Percentiles rank a stretch among this genome's conserved stretches.
Conservation (phyloP, 2,797 vertebrate genomes). For the Centroberyx gerrardi region DNA sequence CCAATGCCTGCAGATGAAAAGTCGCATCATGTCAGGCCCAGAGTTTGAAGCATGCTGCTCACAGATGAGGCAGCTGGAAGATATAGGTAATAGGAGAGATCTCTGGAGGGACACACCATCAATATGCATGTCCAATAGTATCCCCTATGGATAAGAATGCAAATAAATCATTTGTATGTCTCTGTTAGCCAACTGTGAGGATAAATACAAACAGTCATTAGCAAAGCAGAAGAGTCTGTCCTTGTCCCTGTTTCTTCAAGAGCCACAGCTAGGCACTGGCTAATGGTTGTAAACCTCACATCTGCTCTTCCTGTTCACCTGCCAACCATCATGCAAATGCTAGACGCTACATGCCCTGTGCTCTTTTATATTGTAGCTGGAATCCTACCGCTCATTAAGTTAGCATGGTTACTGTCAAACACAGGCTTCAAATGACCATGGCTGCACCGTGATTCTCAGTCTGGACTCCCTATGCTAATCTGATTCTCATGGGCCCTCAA, state of each 20-base stretch:
- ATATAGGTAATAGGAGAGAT: conserved; percentile 63
- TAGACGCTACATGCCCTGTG: not conserved
- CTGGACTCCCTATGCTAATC: conserved; percentile 57
- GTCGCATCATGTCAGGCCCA: conserved; percentile 64
- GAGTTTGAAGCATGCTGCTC: conserved; percentile 70
- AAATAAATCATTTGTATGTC: conserved; percentile 60
- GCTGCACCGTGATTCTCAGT: conserved; percentile 39
- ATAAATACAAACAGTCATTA: conserved; percentile 63
- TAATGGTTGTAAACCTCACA: conserved; percentile 43
- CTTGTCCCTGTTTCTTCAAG: conserved; percentile 22
- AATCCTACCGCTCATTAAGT: conserved; percentile 33
- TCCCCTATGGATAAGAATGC: conserved; percentile 53
- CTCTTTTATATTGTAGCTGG: not conserved
- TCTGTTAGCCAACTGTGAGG: conserved; percentile 42
- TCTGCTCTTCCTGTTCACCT: conserved; percentile 21
- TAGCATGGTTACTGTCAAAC: conserved; percentile 41
- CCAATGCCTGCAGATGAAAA: conserved; percentile 72
- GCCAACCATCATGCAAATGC: not conserved
- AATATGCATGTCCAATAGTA: conserved; percentile 56
- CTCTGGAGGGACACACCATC: conserved; percentile 48
- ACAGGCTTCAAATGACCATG: conserved; percentile 46
- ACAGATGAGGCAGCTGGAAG: conserved; percentile 70
- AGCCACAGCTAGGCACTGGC: not conserved
- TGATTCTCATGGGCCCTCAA: conserved; percentile 53
- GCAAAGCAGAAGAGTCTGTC: conserved; percentile 21